phyloP scores from a whole-genome alignment of 2,888 invertebrate species.

The Drosophila subquinaria region DNA sequence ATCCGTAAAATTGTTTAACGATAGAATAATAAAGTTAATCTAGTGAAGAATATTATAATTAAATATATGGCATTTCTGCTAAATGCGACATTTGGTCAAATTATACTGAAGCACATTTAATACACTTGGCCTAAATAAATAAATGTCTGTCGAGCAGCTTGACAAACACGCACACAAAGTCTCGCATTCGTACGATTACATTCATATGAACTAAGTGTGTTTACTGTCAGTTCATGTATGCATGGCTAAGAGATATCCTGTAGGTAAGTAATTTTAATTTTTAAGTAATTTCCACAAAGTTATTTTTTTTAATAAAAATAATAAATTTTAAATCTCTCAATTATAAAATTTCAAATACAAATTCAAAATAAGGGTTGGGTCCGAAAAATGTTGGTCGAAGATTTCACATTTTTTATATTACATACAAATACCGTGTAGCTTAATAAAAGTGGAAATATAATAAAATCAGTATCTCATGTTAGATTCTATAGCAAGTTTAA shows the following conservation, averaged over 20 bases:
- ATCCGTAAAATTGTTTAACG: background rate
- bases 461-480: too few relatives aligned
- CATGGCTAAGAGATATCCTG: conserved; percentile 7
- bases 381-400: too few relatives aligned
- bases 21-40: background rate
- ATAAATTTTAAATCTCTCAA: too few relatives aligned
- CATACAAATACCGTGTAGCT: too few relatives aligned
- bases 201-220: conserved; percentile 22
- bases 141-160: conserved; percentile 13
- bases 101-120: conserved; percentile 45
- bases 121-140: conserved; percentile 61
- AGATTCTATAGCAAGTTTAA: too few relatives aligned
- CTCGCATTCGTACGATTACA: conserved; percentile 14
- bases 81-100: conserved; percentile 46
- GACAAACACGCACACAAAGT: conserved; percentile 24
- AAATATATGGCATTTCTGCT: conserved; percentile 27
- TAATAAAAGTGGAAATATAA: too few relatives aligned
- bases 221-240: conserved; percentile 13
- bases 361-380: too few relatives aligned
- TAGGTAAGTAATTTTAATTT: background rate
- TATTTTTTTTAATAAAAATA: too few relatives aligned
- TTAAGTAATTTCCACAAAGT: background rate
- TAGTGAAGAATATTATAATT: conserved; percentile 30
- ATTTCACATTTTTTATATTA: too few relatives aligned
- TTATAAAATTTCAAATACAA: too few relatives aligned